phyloP scores from a whole-genome alignment of 2,797 vertebrate species.

The Halcyon badia region DNA sequence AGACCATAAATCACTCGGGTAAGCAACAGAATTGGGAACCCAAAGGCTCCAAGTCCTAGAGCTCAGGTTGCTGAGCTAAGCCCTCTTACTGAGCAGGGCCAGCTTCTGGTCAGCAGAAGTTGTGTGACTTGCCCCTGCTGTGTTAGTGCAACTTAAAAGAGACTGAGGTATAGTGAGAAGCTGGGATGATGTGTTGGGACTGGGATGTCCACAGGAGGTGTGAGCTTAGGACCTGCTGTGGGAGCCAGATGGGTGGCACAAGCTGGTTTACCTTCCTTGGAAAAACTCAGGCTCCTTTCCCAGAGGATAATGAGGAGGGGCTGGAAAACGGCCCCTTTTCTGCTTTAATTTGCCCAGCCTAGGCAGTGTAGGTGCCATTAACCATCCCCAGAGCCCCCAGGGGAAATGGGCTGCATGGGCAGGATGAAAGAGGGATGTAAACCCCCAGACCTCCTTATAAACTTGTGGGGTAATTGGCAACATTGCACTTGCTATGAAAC shows the following conservation, averaged over 20 bases:
- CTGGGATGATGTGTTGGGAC: not conserved
- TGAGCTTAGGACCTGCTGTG: not conserved
- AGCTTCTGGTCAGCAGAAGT: not conserved
- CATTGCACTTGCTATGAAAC: slow-evolving; percentile 24
- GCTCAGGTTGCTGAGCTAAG: not conserved
- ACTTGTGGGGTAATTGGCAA: slow-evolving; percentile 20
- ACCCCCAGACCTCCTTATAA: slow-evolving; percentile 8
- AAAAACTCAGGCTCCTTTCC: not conserved
- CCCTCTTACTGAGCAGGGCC: not conserved
- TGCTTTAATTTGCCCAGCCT: not conserved
- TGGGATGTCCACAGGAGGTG: not conserved
- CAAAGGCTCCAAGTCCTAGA: not conserved
- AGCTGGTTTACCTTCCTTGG: not conserved
- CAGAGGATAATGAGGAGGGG: not conserved
- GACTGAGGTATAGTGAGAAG: fast-evolving
- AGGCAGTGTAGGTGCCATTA: not conserved
- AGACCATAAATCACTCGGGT: not conserved
- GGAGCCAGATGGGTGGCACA: not conserved
- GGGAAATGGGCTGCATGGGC: not conserved
- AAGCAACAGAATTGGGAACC: not conserved
- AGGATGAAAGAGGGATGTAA: slow-evolving; percentile 14
- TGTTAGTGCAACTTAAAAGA: not conserved
- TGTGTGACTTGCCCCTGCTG: not conserved
- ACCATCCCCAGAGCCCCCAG: not conserved
- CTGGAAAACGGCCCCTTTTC: not conserved